These are phyloP conservation scores for Endomychus coccineus DNA, from an alignment of 2,888 invertebrate genomes.

Conservation along the genomic window DNA sequence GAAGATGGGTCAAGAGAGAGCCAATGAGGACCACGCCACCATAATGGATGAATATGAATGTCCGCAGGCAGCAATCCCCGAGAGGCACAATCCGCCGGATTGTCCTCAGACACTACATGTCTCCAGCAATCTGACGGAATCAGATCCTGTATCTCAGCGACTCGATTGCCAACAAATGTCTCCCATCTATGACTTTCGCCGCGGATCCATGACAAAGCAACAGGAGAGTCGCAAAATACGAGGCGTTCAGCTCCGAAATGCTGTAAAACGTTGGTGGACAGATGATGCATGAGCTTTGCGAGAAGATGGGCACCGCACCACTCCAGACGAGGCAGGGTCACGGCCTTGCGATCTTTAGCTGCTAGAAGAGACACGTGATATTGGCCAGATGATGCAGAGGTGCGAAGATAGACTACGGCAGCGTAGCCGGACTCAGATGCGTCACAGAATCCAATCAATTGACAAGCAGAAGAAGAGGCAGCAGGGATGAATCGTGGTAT, in stretches of 20 bases:
- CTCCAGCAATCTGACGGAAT: too few species aligned
- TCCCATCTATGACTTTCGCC: too few species aligned
- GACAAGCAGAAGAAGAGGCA: not conserved
- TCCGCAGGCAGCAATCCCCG: not conserved
- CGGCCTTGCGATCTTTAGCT: not conserved
- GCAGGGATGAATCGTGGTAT: not conserved
- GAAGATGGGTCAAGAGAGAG: slow-evolving; percentile 2
- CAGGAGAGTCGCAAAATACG: slow-evolving; percentile 1
- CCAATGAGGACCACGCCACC: slow-evolving; percentile 1
- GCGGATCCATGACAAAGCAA: too few species aligned
- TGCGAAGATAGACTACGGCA: not conserved
- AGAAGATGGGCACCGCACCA: slow-evolving; percentile 5
- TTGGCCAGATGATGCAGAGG: not conserved
- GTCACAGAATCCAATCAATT: slow-evolving; percentile 1
- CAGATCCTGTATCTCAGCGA: too few species aligned
- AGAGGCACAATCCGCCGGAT: slow-evolving; percentile 1
- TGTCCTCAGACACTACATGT: not conserved
- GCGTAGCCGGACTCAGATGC: slow-evolving; percentile 2
- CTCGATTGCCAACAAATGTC: slow-evolving; percentile 1
- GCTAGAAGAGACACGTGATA: not conserved
- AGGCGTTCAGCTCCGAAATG: slow-evolving; percentile 2
- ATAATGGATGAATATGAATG: slow-evolving; percentile 1
- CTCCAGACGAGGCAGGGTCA: not conserved
- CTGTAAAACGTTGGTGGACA: slow-evolving; percentile 1
- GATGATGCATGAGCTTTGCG: slow-evolving; percentile 5